phyloP scores from a whole-genome alignment of 2,888 invertebrate genomes.

The Meliscaeva auricollis region DNA sequence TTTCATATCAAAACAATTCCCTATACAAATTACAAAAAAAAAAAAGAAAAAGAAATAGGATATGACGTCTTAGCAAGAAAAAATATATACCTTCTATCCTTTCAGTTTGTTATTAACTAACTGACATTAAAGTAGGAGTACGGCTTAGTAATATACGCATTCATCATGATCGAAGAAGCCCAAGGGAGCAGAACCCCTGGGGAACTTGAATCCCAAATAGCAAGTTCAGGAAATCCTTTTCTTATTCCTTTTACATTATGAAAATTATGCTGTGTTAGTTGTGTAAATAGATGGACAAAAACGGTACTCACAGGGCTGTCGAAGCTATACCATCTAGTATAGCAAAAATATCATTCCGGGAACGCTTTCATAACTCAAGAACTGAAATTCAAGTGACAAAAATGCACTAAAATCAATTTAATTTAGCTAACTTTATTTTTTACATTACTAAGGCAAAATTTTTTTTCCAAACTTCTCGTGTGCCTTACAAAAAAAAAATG shows the following conservation, averaged over 20 bases:
- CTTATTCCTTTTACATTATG: conserved; percentile 47
- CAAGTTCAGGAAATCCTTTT: conserved; percentile 43
- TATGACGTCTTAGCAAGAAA: not conserved
- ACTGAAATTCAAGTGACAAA: too few relatives aligned
- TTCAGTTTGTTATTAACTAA: conserved; percentile 36
- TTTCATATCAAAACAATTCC: conserved; percentile 9
- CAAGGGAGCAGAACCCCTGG: not conserved
- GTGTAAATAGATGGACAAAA: conserved; percentile 1
- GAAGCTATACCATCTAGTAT: too few relatives aligned
- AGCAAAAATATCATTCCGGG: too few relatives aligned
- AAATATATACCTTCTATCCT: conserved; percentile 1
- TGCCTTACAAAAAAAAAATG: too few relatives aligned
- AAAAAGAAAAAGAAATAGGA: not conserved
- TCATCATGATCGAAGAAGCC: conserved; percentile 39
- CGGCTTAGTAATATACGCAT: conserved; percentile 37
- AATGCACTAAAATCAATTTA: too few relatives aligned
- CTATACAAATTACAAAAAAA: not conserved
- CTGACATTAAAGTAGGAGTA: conserved; percentile 16
- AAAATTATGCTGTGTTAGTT: conserved; percentile 40
- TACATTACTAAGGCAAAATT: too few relatives aligned
- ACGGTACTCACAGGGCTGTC: not conserved
- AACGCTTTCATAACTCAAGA: too few relatives aligned
- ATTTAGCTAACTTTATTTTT: too few relatives aligned
- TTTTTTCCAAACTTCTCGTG: too few relatives aligned
- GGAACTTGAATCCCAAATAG: conserved; percentile 40